These are phyloP conservation scores for Stichodactyla helianthus DNA, from an alignment of 64 coral and sea anemone species.

Conservation along the genomic window DNA sequence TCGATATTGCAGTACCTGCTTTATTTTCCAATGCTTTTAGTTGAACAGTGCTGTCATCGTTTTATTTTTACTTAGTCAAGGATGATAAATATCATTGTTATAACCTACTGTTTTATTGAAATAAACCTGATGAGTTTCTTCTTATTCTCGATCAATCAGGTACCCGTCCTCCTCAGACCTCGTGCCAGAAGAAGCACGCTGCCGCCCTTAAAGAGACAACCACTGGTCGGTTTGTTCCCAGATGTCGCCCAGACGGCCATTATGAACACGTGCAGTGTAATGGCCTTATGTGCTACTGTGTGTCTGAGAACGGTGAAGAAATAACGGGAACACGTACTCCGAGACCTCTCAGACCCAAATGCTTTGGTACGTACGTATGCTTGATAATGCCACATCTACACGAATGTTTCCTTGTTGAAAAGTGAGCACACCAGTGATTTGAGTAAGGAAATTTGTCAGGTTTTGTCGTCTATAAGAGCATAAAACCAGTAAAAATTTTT, in stretches of 20 bases:
- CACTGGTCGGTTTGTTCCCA: constrained; percentile 43
- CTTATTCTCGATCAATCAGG: not conserved
- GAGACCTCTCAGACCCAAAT: constrained; percentile 70
- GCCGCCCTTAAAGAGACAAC: constrained; percentile 33
- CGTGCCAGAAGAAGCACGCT: constrained; percentile 47
- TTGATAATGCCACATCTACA: not conserved
- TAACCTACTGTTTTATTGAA: no score
- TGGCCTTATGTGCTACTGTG: constrained; percentile 73
- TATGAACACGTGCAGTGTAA: constrained; percentile 74
- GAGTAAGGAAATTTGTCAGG: no score
- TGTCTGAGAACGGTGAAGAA: constrained; percentile 51
- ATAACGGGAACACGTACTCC: constrained; percentile 66
- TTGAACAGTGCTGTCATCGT: no score
- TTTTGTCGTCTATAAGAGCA: no score
- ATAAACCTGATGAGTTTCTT: not conserved
- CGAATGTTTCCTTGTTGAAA: not conserved
- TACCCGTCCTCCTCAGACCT: constrained; percentile 22
- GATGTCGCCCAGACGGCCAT: constrained; percentile 55
- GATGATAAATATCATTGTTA: no score
- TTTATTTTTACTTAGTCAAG: no score
- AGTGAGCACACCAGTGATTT: not conserved
- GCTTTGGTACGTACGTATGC: constrained; percentile 27
- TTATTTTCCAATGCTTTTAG: no score
- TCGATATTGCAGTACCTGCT: no score
- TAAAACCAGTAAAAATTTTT: no score